These are phyloP conservation scores for Drosophila nigromelanica DNA, from an alignment of 1,140 invertebrate species.

Conservation along the genomic window DNA sequence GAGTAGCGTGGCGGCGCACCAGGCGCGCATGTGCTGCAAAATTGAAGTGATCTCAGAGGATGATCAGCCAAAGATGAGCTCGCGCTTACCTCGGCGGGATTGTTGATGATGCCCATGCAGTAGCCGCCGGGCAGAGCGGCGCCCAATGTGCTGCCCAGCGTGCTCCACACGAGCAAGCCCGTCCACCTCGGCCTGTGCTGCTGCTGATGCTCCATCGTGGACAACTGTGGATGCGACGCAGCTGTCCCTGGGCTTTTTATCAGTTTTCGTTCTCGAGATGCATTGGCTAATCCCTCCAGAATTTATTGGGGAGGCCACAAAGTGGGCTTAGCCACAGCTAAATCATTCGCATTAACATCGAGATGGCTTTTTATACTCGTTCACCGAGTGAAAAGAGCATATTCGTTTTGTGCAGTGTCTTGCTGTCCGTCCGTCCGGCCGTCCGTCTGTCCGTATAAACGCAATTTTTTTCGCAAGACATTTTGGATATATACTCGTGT, in stretches of 20 bases:
- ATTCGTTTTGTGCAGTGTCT: too few relatives aligned
- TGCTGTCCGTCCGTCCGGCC: too few relatives aligned
- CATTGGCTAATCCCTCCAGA: not conserved
- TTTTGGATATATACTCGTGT: too few relatives aligned
- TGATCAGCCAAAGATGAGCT: not conserved
- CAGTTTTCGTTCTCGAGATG: not conserved
- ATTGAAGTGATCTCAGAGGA: too few relatives aligned
- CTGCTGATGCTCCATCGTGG: slow-evolving; percentile 8
- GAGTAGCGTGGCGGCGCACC: slow-evolving; percentile 88
- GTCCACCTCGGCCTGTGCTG: slow-evolving; percentile 40
- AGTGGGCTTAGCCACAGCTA: not conserved
- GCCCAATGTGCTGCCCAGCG: slow-evolving; percentile 88
- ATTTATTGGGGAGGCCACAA: slow-evolving; percentile 13
- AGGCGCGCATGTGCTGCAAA: slow-evolving; percentile 88
- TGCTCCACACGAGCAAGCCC: slow-evolving; percentile 52
- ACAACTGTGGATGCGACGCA: not conserved
- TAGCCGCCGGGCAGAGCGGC: slow-evolving; percentile 93
- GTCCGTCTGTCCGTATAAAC: too few relatives aligned
- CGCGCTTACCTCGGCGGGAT: slow-evolving; percentile 70
- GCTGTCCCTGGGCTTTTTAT: not conserved
- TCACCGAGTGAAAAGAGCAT: too few relatives aligned
- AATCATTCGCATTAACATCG: not conserved
- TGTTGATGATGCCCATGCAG: slow-evolving; percentile 94
- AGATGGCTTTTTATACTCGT: too few relatives aligned
- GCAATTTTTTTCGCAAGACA: too few relatives aligned